These are phyloP conservation scores for Rhinichthys osculus DNA, from an alignment of 2,797 vertebrate genomes.

Conservation along the genomic window DNA sequence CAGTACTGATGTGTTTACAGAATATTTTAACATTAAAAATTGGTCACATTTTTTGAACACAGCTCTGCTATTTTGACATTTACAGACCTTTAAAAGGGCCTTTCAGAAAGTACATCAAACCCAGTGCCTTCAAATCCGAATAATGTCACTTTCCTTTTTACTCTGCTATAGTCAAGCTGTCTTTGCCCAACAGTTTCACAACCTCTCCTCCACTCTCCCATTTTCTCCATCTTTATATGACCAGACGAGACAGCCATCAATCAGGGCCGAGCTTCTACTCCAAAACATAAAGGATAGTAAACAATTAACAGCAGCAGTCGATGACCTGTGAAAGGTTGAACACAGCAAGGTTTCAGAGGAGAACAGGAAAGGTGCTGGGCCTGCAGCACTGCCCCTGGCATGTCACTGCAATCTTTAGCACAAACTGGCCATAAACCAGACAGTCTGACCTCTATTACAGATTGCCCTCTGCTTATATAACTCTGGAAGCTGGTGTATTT, in stretches of 20 bases:
- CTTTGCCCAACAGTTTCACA: conserved; percentile 6
- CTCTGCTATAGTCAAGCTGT: not conserved
- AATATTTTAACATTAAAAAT: conserved; percentile 44
- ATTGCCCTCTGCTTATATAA: conserved; percentile 18
- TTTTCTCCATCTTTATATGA: conserved; percentile 33
- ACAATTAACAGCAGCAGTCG: conserved; percentile 56
- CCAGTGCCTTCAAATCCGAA: conserved; percentile 10
- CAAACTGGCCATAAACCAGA: conserved; percentile 42
- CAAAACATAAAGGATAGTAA: conserved; percentile 57
- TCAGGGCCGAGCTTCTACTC: conserved; percentile 47
- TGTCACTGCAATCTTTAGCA: conserved; percentile 44
- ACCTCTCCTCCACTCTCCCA: not conserved
- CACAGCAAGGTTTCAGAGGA: conserved; percentile 43
- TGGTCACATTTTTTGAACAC: conserved; percentile 1
- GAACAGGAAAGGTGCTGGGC: conserved; percentile 24
- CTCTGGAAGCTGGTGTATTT: not conserved
- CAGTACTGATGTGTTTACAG: conserved; percentile 15
- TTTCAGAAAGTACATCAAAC: conserved; percentile 44
- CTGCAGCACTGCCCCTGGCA: conserved; percentile 41
- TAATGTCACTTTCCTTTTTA: not conserved
- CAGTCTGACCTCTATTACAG: conserved; percentile 30
- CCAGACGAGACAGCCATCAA: conserved; percentile 50
- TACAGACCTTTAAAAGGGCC: conserved; percentile 32
- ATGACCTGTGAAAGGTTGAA: conserved; percentile 60
- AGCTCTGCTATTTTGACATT: conserved; percentile 32